Conservation (phyloP, 1,140 invertebrate species). For the Papilio glaucus region DNA sequence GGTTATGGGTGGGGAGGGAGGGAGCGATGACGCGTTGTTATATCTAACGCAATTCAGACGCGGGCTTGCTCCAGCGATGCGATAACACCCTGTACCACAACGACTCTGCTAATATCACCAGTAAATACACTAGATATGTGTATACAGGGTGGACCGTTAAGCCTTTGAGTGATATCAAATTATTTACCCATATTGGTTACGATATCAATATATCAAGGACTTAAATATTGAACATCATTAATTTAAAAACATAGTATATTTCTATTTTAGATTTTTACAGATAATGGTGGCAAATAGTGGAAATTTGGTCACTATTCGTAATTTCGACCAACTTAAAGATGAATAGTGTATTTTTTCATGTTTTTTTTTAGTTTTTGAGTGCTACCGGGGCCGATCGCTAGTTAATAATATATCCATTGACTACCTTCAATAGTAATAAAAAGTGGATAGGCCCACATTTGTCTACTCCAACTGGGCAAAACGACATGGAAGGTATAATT, state of each 20-base stretch:
- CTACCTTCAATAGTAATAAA: too few relatives aligned
- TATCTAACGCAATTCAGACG: constrained; percentile 29
- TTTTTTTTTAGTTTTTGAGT: too few relatives aligned
- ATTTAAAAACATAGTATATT: background rate
- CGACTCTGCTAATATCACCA: constrained; percentile 16
- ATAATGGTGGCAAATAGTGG: too few relatives aligned
- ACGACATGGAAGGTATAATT: too few relatives aligned
- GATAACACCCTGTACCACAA: constrained; percentile 30
- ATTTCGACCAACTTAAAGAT: too few relatives aligned
- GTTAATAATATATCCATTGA: too few relatives aligned
- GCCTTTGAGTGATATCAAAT: constrained; percentile 17
- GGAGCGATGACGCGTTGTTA: constrained; percentile 1
- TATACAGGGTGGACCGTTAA: background rate
- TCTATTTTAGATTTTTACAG: background rate
- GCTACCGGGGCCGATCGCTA: too few relatives aligned
- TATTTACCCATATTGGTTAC: background rate
- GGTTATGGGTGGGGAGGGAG: background rate
- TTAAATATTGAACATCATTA: too few relatives aligned
- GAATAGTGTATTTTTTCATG: too few relatives aligned
- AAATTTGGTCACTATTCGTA: too few relatives aligned
- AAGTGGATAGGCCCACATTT: too few relatives aligned
- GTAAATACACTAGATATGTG: background rate
- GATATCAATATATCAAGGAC: background rate
- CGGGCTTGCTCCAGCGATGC: constrained; percentile 8
- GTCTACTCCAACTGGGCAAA: too few relatives aligned